These are phyloP conservation scores for Amphiprion clarkii DNA, from an alignment of 2,797 vertebrate species.

Conservation along the genomic window DNA sequence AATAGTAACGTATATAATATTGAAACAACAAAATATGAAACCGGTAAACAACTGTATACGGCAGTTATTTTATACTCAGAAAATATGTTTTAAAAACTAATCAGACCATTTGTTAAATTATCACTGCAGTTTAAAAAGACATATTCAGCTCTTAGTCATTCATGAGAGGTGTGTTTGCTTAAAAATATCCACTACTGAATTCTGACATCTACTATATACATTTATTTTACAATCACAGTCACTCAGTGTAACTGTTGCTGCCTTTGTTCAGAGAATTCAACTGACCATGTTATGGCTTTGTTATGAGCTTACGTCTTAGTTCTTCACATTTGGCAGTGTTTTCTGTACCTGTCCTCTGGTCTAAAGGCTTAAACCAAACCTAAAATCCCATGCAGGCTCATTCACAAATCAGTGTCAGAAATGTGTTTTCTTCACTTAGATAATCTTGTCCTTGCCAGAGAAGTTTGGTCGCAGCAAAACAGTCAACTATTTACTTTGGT, in stretches of 20 bases:
- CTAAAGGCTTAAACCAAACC: constrained; percentile 9
- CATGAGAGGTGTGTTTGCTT: constrained; percentile 1
- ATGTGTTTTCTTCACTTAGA: constrained; percentile 8
- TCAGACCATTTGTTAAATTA: constrained; percentile 27
- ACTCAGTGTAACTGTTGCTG: constrained; percentile 40
- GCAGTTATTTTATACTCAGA: constrained; percentile 30
- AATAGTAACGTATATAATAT: constrained; percentile 53
- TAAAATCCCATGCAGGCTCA: constrained; percentile 17
- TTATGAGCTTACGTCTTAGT: neutral
- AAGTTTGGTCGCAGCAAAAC: constrained; percentile 3
- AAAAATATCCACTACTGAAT: constrained; percentile 39
- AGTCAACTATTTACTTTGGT: neutral
- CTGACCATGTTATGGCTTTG: neutral
- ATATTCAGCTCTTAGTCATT: constrained; percentile 40
- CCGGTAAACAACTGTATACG: constrained; percentile 53
- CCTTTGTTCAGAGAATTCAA: constrained; percentile 19
- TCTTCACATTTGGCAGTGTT: neutral
- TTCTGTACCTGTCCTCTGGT: neutral
- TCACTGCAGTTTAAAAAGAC: constrained; percentile 4
- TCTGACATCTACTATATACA: constrained; percentile 65
- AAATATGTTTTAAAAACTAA: neutral
- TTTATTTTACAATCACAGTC: constrained; percentile 63
- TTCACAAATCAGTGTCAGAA: constrained; percentile 11
- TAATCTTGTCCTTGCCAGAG: neutral
- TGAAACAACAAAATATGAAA: constrained; percentile 42